Percentiles rank a stretch among this genome's conserved stretches.
phyloP scores from a whole-genome alignment of 2,888 invertebrate genomes.

The Clitarchus hookeri region DNA sequence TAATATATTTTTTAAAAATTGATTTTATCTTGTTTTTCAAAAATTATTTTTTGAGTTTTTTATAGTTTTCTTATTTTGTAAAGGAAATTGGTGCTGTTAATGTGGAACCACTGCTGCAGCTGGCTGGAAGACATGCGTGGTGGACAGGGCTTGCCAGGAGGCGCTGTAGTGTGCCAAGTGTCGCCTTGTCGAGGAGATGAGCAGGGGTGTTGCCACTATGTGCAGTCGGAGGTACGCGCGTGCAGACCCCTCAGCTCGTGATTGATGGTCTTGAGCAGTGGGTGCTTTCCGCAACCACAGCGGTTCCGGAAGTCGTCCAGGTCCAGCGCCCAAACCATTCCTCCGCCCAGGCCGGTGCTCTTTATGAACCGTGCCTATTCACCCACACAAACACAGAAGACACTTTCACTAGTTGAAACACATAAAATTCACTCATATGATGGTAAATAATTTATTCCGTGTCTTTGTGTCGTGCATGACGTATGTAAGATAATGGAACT shows the following conservation, averaged over 20 bases:
- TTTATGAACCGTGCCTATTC: slow-evolving; percentile 61
- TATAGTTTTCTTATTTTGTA: too few relatives aligned
- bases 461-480: too few relatives aligned
- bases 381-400: slow-evolving; percentile 28
- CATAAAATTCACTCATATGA: too few relatives aligned
- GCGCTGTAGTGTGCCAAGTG: background rate
- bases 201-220: slow-evolving; percentile 47
- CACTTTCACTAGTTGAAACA: too few relatives aligned
- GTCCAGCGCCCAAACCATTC: slow-evolving; percentile 79
- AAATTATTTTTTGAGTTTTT: too few relatives aligned
- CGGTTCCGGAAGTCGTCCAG: slow-evolving; percentile 73
- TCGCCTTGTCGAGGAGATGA: background rate
- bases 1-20: too few relatives aligned
- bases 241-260: slow-evolving; percentile 59
- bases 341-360: slow-evolving; percentile 67
- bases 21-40: too few relatives aligned
- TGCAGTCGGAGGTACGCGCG: slow-evolving; percentile 56
- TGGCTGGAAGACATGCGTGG: background rate
- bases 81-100: too few relatives aligned
- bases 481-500: too few relatives aligned
- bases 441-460: too few relatives aligned
- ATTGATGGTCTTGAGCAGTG: slow-evolving; percentile 68
- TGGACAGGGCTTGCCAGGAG: background rate
- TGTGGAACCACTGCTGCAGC: background rate
- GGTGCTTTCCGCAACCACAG: slow-evolving; percentile 71